These are phyloP conservation scores for Oceanites oceanicus DNA, from an alignment of 2,113 vertebrate species.

Conservation along the genomic window DNA sequence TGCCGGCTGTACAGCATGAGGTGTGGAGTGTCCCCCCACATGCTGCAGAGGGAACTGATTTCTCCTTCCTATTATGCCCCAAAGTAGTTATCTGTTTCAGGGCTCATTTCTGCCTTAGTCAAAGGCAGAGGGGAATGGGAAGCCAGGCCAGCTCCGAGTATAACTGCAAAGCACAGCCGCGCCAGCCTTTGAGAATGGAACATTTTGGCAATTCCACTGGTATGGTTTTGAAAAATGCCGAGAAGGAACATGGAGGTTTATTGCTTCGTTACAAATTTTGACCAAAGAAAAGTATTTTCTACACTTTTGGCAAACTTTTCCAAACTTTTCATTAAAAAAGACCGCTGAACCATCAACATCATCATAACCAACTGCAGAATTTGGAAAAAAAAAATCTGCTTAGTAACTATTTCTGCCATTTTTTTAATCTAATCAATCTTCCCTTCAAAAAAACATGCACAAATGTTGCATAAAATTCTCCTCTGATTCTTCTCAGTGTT, in stretches of 20 bases:
- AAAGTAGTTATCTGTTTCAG: neutral
- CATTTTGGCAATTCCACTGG: neutral
- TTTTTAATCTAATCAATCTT: neutral
- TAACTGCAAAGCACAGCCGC: neutral
- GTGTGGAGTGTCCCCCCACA: neutral
- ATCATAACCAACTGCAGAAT: neutral
- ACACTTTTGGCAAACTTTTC: neutral
- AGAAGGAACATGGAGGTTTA: neutral
- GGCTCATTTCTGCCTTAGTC: neutral
- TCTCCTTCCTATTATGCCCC: accelerated
- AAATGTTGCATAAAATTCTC: neutral
- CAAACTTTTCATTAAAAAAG: neutral
- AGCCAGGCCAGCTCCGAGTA: neutral
- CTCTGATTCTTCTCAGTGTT: neutral
- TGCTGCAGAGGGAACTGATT: neutral
- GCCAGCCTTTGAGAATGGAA: neutral
- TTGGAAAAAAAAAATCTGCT: accelerated
- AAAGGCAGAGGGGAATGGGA: neutral
- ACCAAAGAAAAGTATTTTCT: neutral
- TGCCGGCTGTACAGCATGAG: neutral
- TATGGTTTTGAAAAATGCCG: neutral
- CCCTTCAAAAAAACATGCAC: neutral
- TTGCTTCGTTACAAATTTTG: neutral
- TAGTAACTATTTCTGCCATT: neutral
- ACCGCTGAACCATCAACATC: neutral